Evolutionary conservation across 2,888 invertebrate genomes (phyloP).

Genomic region (Myopa tessellatipennis): DNA sequence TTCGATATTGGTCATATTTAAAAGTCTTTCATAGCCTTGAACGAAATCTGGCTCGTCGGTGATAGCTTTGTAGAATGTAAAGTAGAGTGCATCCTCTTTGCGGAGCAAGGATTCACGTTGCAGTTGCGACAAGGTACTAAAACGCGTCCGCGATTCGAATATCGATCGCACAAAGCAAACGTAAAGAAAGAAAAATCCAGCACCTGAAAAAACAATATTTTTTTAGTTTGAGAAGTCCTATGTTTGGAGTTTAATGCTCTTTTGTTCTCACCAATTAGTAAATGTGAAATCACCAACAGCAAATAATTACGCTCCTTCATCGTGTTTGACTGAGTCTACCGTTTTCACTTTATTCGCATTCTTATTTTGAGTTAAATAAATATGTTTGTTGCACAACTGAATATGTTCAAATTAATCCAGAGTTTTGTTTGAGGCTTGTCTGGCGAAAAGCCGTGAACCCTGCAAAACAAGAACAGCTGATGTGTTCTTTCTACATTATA

Average conservation of each 20-base stretch:
- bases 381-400: constrained; percentile 5
- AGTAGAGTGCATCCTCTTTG: constrained; percentile 91
- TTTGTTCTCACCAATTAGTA: constrained; percentile 61
- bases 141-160: constrained; percentile 87
- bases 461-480: constrained; percentile 15
- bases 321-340: constrained; percentile 45
- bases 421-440: constrained; percentile 10
- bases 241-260: neutral
- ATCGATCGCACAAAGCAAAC: constrained; percentile 75
- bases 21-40: constrained; percentile 74
- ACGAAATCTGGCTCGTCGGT: constrained; percentile 75
- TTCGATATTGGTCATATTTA: constrained; percentile 82
- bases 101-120: constrained; percentile 88
- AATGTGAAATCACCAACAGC: constrained; percentile 61
- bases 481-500: neutral
- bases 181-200: constrained; percentile 73
- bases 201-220: constrained; percentile 68
- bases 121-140: constrained; percentile 81
- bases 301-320: constrained; percentile 61
- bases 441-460: neutral
- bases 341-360: constrained; percentile 26
- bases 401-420: neutral
- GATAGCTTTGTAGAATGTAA: constrained; percentile 87
- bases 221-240: neutral
- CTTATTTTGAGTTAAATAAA: neutral